Conservation (phyloP, 1,140 invertebrate genomes). For the Hyles euphorbiae region DNA sequence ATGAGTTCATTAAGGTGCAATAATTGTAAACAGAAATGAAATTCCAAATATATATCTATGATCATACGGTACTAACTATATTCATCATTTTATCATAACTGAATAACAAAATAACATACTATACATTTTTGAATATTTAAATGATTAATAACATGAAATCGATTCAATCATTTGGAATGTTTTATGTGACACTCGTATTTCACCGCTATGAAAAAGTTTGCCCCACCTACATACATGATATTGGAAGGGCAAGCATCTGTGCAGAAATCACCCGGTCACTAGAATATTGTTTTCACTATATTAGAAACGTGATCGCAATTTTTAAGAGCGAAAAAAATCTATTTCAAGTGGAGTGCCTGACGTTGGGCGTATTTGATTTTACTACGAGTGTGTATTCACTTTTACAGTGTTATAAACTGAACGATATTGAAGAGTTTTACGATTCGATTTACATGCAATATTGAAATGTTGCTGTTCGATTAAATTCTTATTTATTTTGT, state of each 20-base stretch:
- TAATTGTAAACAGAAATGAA: too few relatives aligned
- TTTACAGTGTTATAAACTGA: slow-evolving; percentile 67
- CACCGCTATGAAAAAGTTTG: slow-evolving; percentile 44
- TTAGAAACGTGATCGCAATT: slow-evolving; percentile 74
- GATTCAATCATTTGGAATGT: slow-evolving; percentile 13
- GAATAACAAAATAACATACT: too few relatives aligned
- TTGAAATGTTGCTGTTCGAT: slow-evolving; percentile 53
- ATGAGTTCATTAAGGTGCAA: too few relatives aligned
- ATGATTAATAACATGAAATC: too few relatives aligned
- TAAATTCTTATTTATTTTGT: slow-evolving; percentile 38
- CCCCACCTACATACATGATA: slow-evolving; percentile 49
- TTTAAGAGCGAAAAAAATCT: slow-evolving; percentile 71
- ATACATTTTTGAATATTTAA: too few relatives aligned
- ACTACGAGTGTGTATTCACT: slow-evolving; percentile 57
- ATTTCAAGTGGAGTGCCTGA: slow-evolving; percentile 55
- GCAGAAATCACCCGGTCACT: slow-evolving; percentile 73
- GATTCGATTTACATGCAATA: slow-evolving; percentile 61
- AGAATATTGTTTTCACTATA: slow-evolving; percentile 76
- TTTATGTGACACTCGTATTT: slow-evolving; percentile 42
- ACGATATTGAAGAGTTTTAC: slow-evolving; percentile 64
- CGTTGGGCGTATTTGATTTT: slow-evolving; percentile 64
- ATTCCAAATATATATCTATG: too few relatives aligned
- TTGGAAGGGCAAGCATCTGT: slow-evolving; percentile 66
- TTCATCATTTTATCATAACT: too few relatives aligned
- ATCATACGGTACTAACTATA: too few relatives aligned